These are phyloP conservation scores for Anguilla anguilla DNA, from an alignment of 2,797 vertebrate species.

Conservation along the genomic window DNA sequence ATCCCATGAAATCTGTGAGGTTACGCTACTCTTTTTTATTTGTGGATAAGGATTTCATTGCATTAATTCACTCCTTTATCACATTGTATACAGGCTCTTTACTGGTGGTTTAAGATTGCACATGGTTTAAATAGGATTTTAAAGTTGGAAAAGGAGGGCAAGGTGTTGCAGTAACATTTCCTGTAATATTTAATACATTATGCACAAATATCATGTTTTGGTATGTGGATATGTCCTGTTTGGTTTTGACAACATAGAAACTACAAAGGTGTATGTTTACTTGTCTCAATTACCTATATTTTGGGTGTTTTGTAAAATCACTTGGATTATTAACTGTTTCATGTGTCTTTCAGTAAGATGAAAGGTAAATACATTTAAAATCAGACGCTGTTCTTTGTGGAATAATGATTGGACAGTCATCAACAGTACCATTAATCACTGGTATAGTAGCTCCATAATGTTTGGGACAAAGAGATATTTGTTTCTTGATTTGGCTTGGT, in stretches of 20 bases:
- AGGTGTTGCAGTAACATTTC: background rate
- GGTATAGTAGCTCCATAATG: no score
- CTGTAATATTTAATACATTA: background rate
- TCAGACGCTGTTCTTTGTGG: no score
- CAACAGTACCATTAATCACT: no score
- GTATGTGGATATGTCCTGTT: background rate
- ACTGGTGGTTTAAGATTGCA: background rate
- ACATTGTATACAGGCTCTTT: background rate
- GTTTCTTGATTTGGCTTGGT: no score
- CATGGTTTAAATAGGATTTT: background rate
- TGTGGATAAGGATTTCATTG: slow-evolving; percentile 1
- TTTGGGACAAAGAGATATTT: no score
- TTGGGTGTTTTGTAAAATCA: no score
- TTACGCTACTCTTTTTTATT: background rate
- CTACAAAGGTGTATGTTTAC: background rate
- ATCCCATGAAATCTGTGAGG: background rate
- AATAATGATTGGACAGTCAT: no score
- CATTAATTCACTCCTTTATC: background rate
- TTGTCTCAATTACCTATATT: background rate
- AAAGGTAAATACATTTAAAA: no score
- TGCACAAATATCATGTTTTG: background rate
- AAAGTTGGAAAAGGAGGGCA: background rate
- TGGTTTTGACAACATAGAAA: slow-evolving; percentile 12
- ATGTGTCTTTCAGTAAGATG: no score
- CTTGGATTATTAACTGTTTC: no score